Percentiles rank a stretch among this genome's conserved stretches.
Evolutionary conservation across 2,113 vertebrate genomes (phyloP).

Genomic region (Catagonus wagneri): DNA sequence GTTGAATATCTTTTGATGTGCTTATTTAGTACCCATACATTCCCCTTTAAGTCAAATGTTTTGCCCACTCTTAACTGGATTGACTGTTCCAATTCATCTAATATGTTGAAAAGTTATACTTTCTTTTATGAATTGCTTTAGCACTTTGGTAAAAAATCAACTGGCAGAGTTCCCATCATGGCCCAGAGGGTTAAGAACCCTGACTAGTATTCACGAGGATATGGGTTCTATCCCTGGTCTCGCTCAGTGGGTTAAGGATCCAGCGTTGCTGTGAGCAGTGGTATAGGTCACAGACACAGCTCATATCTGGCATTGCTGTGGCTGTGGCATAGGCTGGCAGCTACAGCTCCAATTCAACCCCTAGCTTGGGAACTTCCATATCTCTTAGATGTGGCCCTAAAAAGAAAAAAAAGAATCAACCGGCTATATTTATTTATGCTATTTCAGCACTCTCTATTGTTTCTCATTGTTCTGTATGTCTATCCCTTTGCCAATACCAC

Average conservation of each 20-base stretch:
- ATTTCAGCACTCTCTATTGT: background rate
- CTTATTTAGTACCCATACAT: background rate
- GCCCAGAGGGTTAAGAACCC: too few relatives aligned
- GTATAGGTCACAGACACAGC: too few relatives aligned
- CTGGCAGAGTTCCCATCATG: background rate
- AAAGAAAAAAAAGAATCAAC: background rate
- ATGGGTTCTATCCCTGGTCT: too few relatives aligned
- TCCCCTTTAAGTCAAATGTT: background rate
- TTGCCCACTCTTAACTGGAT: background rate
- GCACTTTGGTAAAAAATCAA: background rate
- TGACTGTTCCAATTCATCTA: background rate
- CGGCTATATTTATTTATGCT: background rate
- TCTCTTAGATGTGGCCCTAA: too few relatives aligned
- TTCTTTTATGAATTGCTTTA: background rate
- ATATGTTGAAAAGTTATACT: background rate
- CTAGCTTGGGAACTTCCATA: too few relatives aligned
- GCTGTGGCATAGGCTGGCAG: too few relatives aligned
- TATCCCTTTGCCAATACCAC: background rate
- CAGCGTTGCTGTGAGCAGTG: too few relatives aligned
- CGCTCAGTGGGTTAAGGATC: too few relatives aligned
- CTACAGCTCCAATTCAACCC: too few relatives aligned
- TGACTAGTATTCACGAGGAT: too few relatives aligned
- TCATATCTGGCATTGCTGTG: too few relatives aligned
- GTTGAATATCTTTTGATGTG: constrained; percentile 13
- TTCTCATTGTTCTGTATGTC: background rate